Conservation (phyloP, 35 echinoderm and acorn worm species). For the Antedon bifida region DNA sequence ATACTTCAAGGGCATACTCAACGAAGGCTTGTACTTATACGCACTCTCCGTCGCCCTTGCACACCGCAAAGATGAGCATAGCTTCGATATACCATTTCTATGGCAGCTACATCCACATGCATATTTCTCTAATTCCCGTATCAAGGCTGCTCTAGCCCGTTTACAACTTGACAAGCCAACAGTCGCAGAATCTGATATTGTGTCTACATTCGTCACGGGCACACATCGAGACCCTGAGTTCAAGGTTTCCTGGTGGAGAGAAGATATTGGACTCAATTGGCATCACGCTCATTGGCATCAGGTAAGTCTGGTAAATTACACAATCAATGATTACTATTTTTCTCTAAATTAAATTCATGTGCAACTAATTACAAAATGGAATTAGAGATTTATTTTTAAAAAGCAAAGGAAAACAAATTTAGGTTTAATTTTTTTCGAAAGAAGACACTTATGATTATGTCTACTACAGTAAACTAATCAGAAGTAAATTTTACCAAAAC, state of each 20-base stretch:
- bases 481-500: no score
- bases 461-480: no score
- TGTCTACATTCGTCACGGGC: constrained; percentile 13
- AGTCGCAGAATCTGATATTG: not conserved
- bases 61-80: constrained; percentile 20
- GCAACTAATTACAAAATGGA: not conserved
- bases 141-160: not conserved
- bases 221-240: constrained; percentile 31
- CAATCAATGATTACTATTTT: not conserved
- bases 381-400: no score
- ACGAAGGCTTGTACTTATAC: constrained; percentile 41
- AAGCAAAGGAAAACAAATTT: no score
- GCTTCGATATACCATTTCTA: constrained; percentile 8
- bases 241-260: constrained; percentile 43
- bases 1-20: constrained; percentile 7
- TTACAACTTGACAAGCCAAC: not conserved
- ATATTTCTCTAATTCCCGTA: constrained; percentile 7
- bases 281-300: constrained; percentile 51
- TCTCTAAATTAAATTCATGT: not conserved
- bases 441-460: no score
- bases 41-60: constrained; percentile 21
- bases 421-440: no score
- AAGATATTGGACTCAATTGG: constrained; percentile 18
- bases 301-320: constrained; percentile 6
- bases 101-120: constrained; percentile 17